phyloP scores from a whole-genome alignment of 2,797 vertebrate genomes.

The Scarus forsteni region DNA sequence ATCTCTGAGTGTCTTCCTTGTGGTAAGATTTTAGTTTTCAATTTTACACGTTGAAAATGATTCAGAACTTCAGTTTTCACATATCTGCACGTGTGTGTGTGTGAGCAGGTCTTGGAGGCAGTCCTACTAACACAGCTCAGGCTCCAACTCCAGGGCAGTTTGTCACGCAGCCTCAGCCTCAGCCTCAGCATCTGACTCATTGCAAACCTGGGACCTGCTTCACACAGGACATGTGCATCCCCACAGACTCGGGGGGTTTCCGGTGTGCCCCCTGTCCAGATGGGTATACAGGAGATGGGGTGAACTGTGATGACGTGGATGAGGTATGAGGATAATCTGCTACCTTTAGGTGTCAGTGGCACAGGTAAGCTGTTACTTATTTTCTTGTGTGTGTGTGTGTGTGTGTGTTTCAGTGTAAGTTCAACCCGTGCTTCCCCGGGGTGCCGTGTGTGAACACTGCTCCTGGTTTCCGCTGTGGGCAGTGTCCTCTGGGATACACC shows the following conservation, averaged over 20 bases:
- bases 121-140: constrained; percentile 48
- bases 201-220: constrained; percentile 92
- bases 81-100: constrained; percentile 4
- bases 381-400: neutral
- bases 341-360: neutral
- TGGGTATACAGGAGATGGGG: constrained; percentile 92
- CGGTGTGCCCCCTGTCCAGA: constrained; percentile 93
- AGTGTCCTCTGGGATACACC: constrained; percentile 90
- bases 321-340: constrained; percentile 84
- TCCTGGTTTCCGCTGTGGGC: constrained; percentile 93
- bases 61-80: constrained; percentile 15
- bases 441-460: constrained; percentile 92
- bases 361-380: neutral
- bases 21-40: constrained; percentile 79
- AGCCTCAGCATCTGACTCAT: constrained; percentile 38
- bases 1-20: constrained; percentile 94
- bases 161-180: neutral
- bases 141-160: constrained; percentile 19
- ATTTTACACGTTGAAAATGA: neutral
- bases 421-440: constrained; percentile 92
- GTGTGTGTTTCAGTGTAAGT: constrained; percentile 86
- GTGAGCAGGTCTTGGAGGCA: constrained; percentile 54
- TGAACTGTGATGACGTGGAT: constrained; percentile 91
- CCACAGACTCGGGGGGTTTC: constrained; percentile 83
- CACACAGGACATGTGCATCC: constrained; percentile 88